Base-by-base conservation (phyloP, 2,113 vertebrate genomes). In the Aegithalos caudatus region DNA sequence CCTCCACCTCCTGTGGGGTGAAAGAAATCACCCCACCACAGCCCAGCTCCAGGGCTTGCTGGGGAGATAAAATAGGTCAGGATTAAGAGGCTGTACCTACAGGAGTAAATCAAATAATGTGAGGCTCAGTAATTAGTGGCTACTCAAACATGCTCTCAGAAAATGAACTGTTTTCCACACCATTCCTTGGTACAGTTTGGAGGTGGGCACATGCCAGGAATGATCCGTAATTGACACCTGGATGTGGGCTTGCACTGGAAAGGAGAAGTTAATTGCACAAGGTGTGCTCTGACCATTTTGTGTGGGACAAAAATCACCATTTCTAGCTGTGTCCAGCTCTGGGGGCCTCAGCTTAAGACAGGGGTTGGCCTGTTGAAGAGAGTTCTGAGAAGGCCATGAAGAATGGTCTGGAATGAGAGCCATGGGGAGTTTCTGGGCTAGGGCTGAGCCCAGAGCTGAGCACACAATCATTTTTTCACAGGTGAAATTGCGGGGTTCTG, bases 61-160 rank as follows among this genome's bases (percentile, higher is more conserved):
- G 10, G 29, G 58, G 47, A 35, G 16, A 4, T n/a, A 37, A 78
- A 57, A 29, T 1, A 27, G 18, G 6, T 37, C 40, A 48, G 54
- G 25, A 27, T 56, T 37, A 69, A 47, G 42, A 57, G 21, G 23
- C 23, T 29, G 6, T 1, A 9, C 38, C 35, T 37, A 11, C 33
- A 24, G 0, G 0, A 76, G 18, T 12, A 47, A 78, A 53, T 22
- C 31, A 14, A 56, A 44, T 3, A 14, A 2, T 0, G 0, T 12
- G 25, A 64, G 40, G 17, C 33, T 82, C 42, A 44, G 71, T 31
- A 13, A 11, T 17, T 1, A 37, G 15, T 38, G 60, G 76, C 45
- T 44, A 15, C 10, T 29, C 31, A 56, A 23, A 23, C 0, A 4
- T 17, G 25, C 28, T 53, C 31, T 23, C 47, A 69, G 20, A 61